Conservation (phyloP, 1,140 invertebrate species). For the Scaptomyza graminum region DNA sequence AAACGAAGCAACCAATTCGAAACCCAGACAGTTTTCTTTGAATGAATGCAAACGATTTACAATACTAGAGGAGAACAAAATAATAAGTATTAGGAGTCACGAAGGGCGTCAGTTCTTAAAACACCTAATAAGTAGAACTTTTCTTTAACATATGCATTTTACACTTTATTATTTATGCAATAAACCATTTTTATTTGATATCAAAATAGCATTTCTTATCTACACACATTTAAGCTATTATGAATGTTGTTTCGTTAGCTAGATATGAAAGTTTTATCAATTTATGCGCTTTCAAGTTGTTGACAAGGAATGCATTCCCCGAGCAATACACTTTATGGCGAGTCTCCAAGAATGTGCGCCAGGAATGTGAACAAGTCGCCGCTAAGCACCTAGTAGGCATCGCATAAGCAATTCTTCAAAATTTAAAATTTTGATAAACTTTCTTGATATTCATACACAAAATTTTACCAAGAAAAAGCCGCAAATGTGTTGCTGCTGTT, state of each 20-base stretch:
- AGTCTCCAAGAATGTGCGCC: constrained; percentile 30
- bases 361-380: background rate
- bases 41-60: constrained; percentile 37
- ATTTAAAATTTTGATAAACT: constrained; percentile 28
- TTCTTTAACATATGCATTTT: too few species aligned
- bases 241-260: too few species aligned
- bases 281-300: constrained; percentile 22
- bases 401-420: background rate
- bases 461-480: constrained; percentile 5
- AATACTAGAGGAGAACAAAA: background rate
- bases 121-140: too few species aligned
- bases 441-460: constrained; percentile 11
- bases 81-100: constrained; percentile 1
- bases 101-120: background rate
- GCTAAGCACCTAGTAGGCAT: constrained; percentile 27
- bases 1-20: background rate
- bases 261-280: background rate
- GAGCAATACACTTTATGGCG: constrained; percentile 19
- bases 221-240: too few species aligned
- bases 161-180: background rate
- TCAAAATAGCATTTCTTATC: too few species aligned
- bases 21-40: constrained; percentile 28
- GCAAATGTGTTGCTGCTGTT: constrained; percentile 2
- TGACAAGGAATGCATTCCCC: constrained; percentile 7
- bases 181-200: too few species aligned